Evolutionary conservation across 2,888 invertebrate species (phyloP).

Genomic region (Lagria hirta): DNA sequence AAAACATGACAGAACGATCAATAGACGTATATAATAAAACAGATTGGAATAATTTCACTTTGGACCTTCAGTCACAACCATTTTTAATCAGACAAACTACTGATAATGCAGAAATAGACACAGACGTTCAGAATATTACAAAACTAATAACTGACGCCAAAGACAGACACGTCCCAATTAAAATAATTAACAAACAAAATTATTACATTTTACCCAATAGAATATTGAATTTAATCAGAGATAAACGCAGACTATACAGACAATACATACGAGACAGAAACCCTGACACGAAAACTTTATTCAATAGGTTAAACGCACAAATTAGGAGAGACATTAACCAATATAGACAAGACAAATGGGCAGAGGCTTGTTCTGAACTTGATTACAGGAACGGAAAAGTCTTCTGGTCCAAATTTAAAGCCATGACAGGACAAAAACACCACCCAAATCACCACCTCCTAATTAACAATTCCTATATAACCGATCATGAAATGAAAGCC

Average conservation of each 20-base stretch:
- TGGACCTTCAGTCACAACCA: constrained; percentile 2
- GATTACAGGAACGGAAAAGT: too few species aligned
- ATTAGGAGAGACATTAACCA: constrained; percentile 7
- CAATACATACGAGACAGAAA: background rate
- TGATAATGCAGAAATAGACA: too few species aligned
- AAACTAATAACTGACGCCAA: background rate
- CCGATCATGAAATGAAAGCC: too few species aligned
- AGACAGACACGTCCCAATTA: background rate
- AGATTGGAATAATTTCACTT: constrained; percentile 1
- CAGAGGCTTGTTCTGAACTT: too few species aligned
- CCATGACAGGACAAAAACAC: too few species aligned
- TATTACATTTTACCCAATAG: background rate
- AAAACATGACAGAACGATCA: background rate
- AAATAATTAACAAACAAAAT: background rate
- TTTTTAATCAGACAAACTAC: background rate
- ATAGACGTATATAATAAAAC: background rate
- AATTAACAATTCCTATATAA: too few species aligned
- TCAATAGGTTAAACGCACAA: constrained; percentile 4
- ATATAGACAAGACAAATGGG: too few species aligned
- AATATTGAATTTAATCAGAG: background rate
- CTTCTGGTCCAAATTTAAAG: too few species aligned
- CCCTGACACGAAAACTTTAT: background rate
- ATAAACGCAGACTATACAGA: constrained; percentile 2
- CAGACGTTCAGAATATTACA: background rate
- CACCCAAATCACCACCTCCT: too few species aligned